phyloP scores from a whole-genome alignment of 2,888 invertebrate genomes.

The Steinernema carpocapsae region DNA sequence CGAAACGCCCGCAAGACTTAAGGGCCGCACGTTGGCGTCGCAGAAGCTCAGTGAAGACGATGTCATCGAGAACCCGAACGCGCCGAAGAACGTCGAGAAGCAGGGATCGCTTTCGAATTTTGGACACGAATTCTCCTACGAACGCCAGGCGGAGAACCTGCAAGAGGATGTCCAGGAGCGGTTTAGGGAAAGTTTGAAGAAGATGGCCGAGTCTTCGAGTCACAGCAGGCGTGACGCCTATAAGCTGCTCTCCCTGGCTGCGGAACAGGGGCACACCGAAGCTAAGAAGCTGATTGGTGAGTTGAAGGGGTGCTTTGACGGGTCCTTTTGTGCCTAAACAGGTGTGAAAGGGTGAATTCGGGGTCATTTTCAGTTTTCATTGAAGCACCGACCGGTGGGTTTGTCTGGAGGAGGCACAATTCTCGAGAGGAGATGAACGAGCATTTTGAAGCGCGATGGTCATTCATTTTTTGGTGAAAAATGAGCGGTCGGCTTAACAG shows the following conservation, averaged over 20 bases:
- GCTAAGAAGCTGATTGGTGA: conserved; percentile 82
- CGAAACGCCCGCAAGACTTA: conserved; percentile 1
- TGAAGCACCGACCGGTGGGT: too few relatives aligned
- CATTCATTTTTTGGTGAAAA: too few relatives aligned
- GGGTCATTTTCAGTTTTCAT: too few relatives aligned
- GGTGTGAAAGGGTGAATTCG: too few relatives aligned
- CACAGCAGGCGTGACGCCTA: conserved; percentile 74
- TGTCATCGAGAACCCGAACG: neutral
- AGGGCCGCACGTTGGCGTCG: neutral
- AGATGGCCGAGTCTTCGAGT: conserved; percentile 42
- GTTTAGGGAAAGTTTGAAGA: conserved; percentile 23
- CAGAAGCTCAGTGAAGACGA: neutral
- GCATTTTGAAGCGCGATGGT: too few relatives aligned
- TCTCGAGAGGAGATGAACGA: too few relatives aligned
- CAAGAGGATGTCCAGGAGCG: conserved; percentile 18
- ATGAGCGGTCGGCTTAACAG: too few relatives aligned
- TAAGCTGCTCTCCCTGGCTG: conserved; percentile 80
- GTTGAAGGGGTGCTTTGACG: conserved; percentile 24
- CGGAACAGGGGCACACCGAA: conserved; percentile 80
- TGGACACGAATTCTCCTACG: neutral
- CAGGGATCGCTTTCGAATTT: neutral
- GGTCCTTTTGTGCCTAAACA: neutral
- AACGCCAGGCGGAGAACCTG: neutral
- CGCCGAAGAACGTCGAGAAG: neutral
- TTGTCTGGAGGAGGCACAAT: neutral